phyloP scores from a whole-genome alignment of 2,888 invertebrate species.

The Cerastoderma edule region DNA sequence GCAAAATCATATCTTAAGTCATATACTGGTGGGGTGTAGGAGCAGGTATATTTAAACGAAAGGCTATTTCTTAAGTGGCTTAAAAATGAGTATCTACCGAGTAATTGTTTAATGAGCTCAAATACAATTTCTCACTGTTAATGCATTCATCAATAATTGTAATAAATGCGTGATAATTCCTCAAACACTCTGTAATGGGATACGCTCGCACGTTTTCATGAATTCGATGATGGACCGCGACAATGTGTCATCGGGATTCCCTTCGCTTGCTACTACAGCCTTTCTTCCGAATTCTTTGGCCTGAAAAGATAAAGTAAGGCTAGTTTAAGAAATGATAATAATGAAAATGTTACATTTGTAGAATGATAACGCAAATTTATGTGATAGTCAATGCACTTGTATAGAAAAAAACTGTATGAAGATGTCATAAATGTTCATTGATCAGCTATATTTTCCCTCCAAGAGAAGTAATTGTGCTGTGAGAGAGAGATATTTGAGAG shows the following conservation, averaged over 20 bases:
- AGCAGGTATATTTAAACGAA: not conserved
- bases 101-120: not conserved
- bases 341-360: no score
- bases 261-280: constrained; percentile 80
- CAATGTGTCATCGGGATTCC: constrained; percentile 76
- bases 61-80: not conserved
- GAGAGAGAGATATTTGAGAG: no score
- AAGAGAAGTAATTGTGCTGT: no score
- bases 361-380: no score
- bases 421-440: not conserved
- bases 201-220: constrained; percentile 76
- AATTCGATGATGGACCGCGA: constrained; percentile 80
- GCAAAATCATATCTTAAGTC: no score
- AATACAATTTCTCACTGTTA: not conserved
- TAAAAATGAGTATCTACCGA: not conserved
- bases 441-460: no score
- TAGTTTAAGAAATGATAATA: no score
- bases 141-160: no score
- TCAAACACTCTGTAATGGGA: constrained; percentile 48
- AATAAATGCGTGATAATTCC: no score
- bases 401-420: not conserved
- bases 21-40: no score
- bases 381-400: no score
- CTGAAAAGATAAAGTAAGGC: constrained; percentile 61
- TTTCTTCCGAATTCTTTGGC: constrained; percentile 81